A percentile compares a stretch with the other conserved stretches of the same genome.
phyloP scores from a whole-genome alignment of 2,113 vertebrate species.

The Oostethus manadensis region DNA sequence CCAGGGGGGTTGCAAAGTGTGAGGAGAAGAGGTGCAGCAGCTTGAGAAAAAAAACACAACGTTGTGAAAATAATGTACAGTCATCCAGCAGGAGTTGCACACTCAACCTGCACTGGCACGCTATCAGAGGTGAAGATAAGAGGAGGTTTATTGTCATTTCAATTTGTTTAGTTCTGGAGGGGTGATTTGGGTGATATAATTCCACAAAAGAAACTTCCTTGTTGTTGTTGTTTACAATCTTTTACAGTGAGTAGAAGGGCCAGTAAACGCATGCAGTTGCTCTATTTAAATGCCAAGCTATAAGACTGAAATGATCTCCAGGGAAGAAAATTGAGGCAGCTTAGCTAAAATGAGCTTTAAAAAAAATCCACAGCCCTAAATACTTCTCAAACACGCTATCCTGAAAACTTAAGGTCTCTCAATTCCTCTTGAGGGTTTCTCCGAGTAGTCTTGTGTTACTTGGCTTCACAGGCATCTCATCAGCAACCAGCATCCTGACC shows the following conservation, averaged over 20 bases:
- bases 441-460: slow-evolving; percentile 26
- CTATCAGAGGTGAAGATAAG: too few species aligned
- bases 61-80: too few species aligned
- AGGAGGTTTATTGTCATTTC: too few species aligned
- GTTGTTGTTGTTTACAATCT: too few species aligned
- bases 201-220: too few species aligned
- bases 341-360: slow-evolving; percentile 21
- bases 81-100: too few species aligned
- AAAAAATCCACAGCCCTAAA: slow-evolving; percentile 32
- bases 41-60: too few species aligned
- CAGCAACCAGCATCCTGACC: slow-evolving; percentile 54
- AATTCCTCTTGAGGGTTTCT: slow-evolving; percentile 36
- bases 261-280: slow-evolving; percentile 35
- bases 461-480: slow-evolving; percentile 40
- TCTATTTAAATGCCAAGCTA: slow-evolving; percentile 49
- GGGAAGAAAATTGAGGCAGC: slow-evolving; percentile 48
- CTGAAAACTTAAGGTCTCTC: slow-evolving; percentile 40
- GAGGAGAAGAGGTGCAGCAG: too few species aligned
- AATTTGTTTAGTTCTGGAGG: too few species aligned
- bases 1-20: too few species aligned
- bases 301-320: slow-evolving; percentile 39
- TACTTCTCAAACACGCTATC: slow-evolving; percentile 42
- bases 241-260: slow-evolving; percentile 5
- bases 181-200: too few species aligned
- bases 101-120: too few species aligned